Base-by-base conservation (phyloP, 2,888 invertebrate species). In the Conchocele bisecta region DNA sequence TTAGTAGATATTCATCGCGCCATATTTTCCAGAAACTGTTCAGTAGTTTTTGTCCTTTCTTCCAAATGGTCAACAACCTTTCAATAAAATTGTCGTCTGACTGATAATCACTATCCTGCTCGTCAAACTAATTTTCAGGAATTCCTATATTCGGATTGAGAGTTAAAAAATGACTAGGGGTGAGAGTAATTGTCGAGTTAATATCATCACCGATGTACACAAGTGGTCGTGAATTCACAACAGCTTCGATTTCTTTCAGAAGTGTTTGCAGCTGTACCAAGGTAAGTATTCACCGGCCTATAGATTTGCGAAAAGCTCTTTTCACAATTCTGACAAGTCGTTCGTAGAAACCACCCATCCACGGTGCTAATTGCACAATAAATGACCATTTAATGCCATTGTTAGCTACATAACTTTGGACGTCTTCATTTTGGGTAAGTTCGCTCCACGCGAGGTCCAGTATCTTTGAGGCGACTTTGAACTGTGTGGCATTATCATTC, bases 281-380 rank as follows among this genome's bases (percentile, higher is more conserved):
- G n/a, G 24, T 15, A 4, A 56, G 17, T 3, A 24, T 22, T 24
- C 20, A 35, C 20, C 24, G 46, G n/a, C 63, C 66, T n/a, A 67
- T 58, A 3, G 51, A 15, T 41, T 72, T 72, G 42, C 57, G n/a
- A 22, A 72, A 41, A n/a, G 50, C 44, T n/a, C 72, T 20, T 41
- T 72, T 72, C 2, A 63, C 63, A 13, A 67, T 22, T 20, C 67
- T 59, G 7, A 72, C 56, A 26, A 67, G 54, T 31, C 72, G 44
- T 46, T 67, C 72, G 33, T 72, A 67, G 26, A 57, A 72, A 1
- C 67, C 72, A 20, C 61, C 72, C 51, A 63, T 67, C 60, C 66
- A 75, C 15, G 59, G 69, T 29, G 70, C 61, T n/a, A 61, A 48
- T 41, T 75, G 58, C 26, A 69, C 39, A 5, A 56, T 69, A 33